phyloP scores from a whole-genome alignment of 2,888 invertebrate species.

The Cephonodes hylas region DNA sequence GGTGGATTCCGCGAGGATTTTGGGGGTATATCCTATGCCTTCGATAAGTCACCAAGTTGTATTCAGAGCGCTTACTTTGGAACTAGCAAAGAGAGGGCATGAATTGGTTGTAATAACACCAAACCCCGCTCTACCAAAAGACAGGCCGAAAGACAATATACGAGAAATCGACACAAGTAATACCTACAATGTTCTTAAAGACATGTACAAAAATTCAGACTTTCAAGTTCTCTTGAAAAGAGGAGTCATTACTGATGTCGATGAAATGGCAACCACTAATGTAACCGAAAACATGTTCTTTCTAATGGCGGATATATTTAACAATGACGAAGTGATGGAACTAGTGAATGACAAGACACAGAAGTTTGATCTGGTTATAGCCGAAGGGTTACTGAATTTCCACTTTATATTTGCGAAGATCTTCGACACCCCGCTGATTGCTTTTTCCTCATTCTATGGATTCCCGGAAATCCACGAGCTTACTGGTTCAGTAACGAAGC shows the following conservation, averaged over 20 bases:
- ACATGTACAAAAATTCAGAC: too few relatives aligned
- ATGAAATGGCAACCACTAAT: conserved; percentile 12
- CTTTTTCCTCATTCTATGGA: conserved; percentile 34
- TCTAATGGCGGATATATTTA: too few relatives aligned
- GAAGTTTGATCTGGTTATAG: conserved; percentile 41
- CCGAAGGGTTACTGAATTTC: conserved; percentile 30
- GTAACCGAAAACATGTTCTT: too few relatives aligned
- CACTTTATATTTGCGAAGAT: conserved; percentile 32
- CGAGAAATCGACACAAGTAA: background rate
- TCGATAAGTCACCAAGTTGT: conserved; percentile 64
- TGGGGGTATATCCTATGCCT: conserved; percentile 50
- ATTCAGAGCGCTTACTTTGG: conserved; percentile 50
- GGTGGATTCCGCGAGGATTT: conserved; percentile 42
- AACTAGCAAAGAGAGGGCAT: conserved; percentile 59
- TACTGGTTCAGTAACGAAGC: conserved; percentile 31
- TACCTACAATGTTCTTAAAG: background rate
- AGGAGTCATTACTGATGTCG: conserved; percentile 23
- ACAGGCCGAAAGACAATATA: conserved; percentile 15
- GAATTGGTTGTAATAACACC: conserved; percentile 58
- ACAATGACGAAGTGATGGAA: conserved; percentile 22
- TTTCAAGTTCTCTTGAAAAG: conserved; percentile 14
- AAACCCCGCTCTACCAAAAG: conserved; percentile 51
- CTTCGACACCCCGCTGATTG: conserved; percentile 35
- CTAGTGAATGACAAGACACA: conserved; percentile 31
- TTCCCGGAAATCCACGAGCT: conserved; percentile 24